Evolutionary conservation across 1,140 invertebrate species (phyloP).

Genomic region (Apis florea): DNA sequence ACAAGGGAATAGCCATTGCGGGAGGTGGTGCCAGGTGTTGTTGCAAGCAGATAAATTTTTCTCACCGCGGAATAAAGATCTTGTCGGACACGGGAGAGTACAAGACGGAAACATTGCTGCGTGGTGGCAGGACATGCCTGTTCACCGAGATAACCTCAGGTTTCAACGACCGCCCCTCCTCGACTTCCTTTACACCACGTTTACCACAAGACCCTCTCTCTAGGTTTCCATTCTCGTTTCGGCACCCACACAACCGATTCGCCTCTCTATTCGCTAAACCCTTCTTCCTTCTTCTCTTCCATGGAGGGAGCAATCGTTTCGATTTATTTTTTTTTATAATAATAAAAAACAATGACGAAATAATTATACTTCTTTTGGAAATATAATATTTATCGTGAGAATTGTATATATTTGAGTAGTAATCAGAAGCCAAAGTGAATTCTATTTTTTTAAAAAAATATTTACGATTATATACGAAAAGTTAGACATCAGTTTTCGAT

Average conservation of each 20-base stretch:
- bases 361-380: no score
- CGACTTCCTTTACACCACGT: neutral
- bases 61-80: conserved; percentile 64
- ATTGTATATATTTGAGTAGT: no score
- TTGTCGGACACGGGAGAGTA: conserved; percentile 64
- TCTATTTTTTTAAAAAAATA: no score
- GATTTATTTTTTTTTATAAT: no score
- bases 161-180: conserved; percentile 42
- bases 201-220: neutral
- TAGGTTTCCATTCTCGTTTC: neutral
- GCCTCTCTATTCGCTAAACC: no score
- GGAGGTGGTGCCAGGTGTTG: conserved; percentile 49
- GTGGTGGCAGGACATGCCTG: conserved; percentile 64
- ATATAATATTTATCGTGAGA: no score
- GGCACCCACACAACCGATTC: neutral
- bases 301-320: no score
- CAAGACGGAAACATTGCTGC: conserved; percentile 61
- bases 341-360: no score
- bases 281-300: no score
- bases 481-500: no score
- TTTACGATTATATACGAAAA: no score
- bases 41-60: conserved; percentile 57
- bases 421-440: no score
- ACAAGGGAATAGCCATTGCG: conserved; percentile 11
- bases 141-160: conserved; percentile 61